Conservation (phyloP, 2,888 invertebrate genomes). For the Lissocephala sabroskyi region DNA sequence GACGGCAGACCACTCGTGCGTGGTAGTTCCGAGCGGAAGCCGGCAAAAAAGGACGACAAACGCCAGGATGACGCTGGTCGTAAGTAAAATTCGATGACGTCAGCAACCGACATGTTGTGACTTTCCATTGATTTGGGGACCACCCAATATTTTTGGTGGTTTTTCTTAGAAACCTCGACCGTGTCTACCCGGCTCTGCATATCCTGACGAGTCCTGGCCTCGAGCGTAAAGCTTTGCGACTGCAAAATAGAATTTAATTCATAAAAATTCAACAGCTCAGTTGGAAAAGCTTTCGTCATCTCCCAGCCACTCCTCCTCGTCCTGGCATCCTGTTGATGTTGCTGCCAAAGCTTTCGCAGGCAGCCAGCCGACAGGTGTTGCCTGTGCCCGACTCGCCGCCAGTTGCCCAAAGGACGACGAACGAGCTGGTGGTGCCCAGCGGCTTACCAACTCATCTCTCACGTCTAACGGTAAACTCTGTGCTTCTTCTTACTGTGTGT, state of each 20-base stretch:
- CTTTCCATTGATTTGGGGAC: not conserved
- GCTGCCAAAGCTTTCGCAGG: conserved; percentile 24
- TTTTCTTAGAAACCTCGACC: not conserved
- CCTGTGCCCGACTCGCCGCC: conserved; percentile 19
- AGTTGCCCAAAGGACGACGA: conserved; percentile 54
- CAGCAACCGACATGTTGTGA: no score
- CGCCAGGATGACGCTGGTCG: no score
- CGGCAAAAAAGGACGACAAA: no score
- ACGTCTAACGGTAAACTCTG: no score
- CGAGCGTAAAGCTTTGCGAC: conserved; percentile 29
- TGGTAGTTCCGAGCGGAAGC: no score
- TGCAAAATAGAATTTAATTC: conserved; percentile 41
- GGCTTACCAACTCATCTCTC: no score
- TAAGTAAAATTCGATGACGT: no score
- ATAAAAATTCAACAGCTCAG: conserved; percentile 42
- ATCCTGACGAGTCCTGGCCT: no score
- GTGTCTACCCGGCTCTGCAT: not conserved
- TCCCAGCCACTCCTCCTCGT: no score
- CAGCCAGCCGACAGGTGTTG: conserved; percentile 57
- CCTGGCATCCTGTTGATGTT: not conserved
- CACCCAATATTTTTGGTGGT: no score
- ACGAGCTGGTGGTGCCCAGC: conserved; percentile 2
- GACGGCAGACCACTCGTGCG: not conserved
- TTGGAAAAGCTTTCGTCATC: conserved; percentile 8
- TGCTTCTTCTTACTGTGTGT: no score